Evolutionary conservation across 2,888 invertebrate species (phyloP).

Genomic region (Ichneumoninae sp.): DNA sequence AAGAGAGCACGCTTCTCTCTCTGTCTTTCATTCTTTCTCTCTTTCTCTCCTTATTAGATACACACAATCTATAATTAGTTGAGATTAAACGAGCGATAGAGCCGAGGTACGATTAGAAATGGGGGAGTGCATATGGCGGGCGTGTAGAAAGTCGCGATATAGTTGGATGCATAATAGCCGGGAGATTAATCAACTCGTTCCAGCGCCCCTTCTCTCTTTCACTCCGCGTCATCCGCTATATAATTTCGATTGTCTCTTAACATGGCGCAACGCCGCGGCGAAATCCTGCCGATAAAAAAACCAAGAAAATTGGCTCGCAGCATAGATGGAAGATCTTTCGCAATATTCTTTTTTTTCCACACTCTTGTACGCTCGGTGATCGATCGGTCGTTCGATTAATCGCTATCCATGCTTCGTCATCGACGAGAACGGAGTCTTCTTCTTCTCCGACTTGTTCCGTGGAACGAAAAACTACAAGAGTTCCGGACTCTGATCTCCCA

Average conservation of each 20-base stretch:
- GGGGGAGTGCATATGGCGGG: slow-evolving; percentile 36
- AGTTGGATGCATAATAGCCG: slow-evolving; percentile 55
- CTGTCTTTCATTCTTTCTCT: slow-evolving; percentile 45
- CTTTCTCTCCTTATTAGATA: slow-evolving; percentile 59
- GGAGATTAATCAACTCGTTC: slow-evolving; percentile 50
- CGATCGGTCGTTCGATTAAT: slow-evolving; percentile 15
- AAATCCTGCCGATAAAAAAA: slow-evolving; percentile 15
- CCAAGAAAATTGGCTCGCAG: background rate
- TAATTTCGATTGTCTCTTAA: slow-evolving; percentile 40
- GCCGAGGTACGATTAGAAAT: slow-evolving; percentile 58
- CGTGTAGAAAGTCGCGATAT: slow-evolving; percentile 51
- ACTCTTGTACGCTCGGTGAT: background rate
- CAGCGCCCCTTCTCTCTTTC: slow-evolving; percentile 10
- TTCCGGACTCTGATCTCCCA: background rate
- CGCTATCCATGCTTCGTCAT: slow-evolving; percentile 11
- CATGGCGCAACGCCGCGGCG: slow-evolving; percentile 2
- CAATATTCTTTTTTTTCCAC: background rate
- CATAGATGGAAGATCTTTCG: background rate
- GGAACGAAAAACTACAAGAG: background rate
- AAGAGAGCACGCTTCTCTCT: slow-evolving; percentile 31
- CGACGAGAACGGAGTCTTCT: background rate
- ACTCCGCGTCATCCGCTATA: background rate
- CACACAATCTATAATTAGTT: slow-evolving; percentile 64
- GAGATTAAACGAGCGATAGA: slow-evolving; percentile 60
- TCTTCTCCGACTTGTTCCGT: background rate